Evolutionary conservation across 35 echinoderm and acorn worm species (phyloP).

Genomic region (Nesometra sesokonis): DNA sequence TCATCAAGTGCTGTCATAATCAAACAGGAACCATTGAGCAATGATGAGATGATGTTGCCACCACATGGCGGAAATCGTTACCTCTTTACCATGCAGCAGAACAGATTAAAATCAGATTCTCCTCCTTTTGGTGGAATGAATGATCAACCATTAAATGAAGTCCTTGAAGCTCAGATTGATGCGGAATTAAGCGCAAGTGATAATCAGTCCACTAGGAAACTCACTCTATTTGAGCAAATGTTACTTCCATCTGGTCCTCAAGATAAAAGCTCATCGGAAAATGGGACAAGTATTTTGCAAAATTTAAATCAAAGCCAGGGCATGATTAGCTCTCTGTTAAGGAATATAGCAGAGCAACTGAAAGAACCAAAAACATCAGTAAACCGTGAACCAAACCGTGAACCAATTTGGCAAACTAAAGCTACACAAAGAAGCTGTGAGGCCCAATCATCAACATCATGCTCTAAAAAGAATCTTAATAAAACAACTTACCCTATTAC

Average conservation of each 20-base stretch:
- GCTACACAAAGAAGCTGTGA: neutral
- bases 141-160: neutral
- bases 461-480: neutral
- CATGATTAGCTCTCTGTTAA: conserved; percentile 18
- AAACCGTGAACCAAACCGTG: neutral
- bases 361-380: conserved; percentile 8
- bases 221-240: neutral
- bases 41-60: neutral
- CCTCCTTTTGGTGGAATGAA: neutral
- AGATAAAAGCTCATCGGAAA: neutral
- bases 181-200: neutral
- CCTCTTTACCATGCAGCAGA: neutral
- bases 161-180: neutral
- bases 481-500: neutral
- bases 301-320: neutral
- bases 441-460: neutral
- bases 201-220: neutral
- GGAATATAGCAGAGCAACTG: conserved; percentile 24
- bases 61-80: neutral
- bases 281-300: neutral
- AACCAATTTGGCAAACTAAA: neutral
- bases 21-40: neutral
- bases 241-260: neutral
- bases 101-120: neutral
- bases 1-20: neutral